Evolutionary conservation across 2,113 vertebrate species (phyloP), one percentile per base, ranked within the genome.

Genomic region (Scomber japonicus): DNA sequence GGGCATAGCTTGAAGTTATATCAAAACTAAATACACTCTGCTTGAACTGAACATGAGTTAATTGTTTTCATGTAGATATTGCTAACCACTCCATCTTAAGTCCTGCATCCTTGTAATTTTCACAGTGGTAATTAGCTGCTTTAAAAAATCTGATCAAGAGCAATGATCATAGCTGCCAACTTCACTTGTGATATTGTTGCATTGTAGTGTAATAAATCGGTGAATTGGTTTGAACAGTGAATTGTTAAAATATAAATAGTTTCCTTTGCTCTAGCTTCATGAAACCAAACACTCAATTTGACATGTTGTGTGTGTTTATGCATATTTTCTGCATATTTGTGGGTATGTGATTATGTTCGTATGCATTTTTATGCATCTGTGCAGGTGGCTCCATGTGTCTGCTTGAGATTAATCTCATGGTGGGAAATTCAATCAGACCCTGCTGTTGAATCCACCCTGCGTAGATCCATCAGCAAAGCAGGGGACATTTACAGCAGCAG

Each of bases 371-470:
- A 78, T 69, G 27, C 46, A 4, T 77, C 61, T 16, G 44, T 66
- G 70, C 66, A 75, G 75, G 79, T 71, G 65, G 69, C 74, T 71
- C 30, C 27, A 57, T 56, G 71, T 86, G 89, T 71, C 86, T 71
- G 71, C 73, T 69, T 27, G 71, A 90, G 88, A 91, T 88, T 84
- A 91, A 90, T 90, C 62, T 85, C 59, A 85, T 71, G 74, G 79
- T 75, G 79, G 67, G 81, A 83, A 90, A 88, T 92, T 92, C 86
- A 91, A 87, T 93, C 85, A 91, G 86, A 70, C 63, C 81, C 89
- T 82, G 88, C 85, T 91, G 92, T 82, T 88, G 82, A 79, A 77
- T 81, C 65, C 80, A 84, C 72, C 75, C 85, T 72, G 84, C 1
- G 76, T 70, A 81, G 77, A 90, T 90, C 88, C 90, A 90, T 91